Evolutionary conservation across 2,888 invertebrate genomes (phyloP).

Genomic region (Chrysodeixis includens): DNA sequence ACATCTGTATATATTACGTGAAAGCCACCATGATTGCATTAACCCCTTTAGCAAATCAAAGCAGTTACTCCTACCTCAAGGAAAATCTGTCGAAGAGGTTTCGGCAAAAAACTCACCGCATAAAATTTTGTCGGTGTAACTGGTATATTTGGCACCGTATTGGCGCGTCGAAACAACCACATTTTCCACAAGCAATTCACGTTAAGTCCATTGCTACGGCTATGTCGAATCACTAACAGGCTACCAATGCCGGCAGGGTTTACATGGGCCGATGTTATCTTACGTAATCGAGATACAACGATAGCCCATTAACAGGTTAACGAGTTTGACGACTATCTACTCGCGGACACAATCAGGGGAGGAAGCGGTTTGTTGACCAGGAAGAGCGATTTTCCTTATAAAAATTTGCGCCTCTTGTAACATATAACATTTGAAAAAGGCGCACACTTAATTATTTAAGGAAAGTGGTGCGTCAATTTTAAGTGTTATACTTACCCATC

Average conservation of each 20-base stretch:
- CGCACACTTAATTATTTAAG: no score
- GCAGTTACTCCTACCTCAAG: no score
- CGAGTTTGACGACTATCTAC: conserved; percentile 62
- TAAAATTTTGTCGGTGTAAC: conserved; percentile 61
- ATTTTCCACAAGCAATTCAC: conserved; percentile 57
- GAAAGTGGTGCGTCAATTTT: no score
- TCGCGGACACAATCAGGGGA: conserved; percentile 34
- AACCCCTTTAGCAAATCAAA: no score
- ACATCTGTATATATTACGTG: no score
- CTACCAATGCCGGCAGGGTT: conserved; percentile 39
- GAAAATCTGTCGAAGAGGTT: no score
- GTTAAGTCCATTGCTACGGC: conserved; percentile 27
- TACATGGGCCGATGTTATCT: conserved; percentile 56
- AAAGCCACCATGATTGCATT: no score
- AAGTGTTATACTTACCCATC: no score
- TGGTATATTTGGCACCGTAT: conserved; percentile 72
- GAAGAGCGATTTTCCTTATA: conserved; percentile 26
- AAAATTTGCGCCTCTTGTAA: no score
- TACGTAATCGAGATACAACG: conserved; percentile 68
- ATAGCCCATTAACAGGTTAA: conserved; percentile 73
- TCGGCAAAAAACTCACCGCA: conserved; percentile 65
- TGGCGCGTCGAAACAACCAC: conserved; percentile 77
- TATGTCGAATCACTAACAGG: conserved; percentile 36
- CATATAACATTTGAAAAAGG: no score
- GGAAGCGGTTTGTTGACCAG: conserved; percentile 22